Conservation (phyloP, 2,113 vertebrate species). For the Pampusana beccarii region DNA sequence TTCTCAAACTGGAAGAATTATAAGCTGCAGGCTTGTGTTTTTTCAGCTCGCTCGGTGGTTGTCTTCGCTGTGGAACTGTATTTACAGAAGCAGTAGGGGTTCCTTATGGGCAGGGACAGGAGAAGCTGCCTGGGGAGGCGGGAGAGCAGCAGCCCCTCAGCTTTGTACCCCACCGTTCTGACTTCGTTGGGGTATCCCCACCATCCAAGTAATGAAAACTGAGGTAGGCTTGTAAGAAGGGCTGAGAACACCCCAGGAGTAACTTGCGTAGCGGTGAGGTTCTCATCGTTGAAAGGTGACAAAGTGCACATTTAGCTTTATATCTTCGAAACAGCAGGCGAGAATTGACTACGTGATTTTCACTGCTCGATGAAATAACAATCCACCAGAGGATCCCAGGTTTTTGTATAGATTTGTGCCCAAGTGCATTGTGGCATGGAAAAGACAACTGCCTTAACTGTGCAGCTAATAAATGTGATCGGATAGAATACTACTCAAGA, state of each 20-base stretch:
- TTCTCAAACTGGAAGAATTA: background rate
- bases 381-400: background rate
- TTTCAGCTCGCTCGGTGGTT: rapidly evolving
- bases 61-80: background rate
- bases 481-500: background rate
- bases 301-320: background rate
- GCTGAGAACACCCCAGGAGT: background rate
- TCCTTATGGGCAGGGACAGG: background rate
- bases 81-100: background rate
- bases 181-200: background rate
- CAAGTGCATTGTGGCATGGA: background rate
- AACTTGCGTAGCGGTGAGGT: background rate
- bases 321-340: background rate
- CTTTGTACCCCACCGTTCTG: rapidly evolving
- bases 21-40: background rate
- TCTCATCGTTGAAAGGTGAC: background rate
- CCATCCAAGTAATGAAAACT: background rate
- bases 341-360: background rate
- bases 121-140: background rate
- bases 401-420: background rate
- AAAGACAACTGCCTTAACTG: background rate
- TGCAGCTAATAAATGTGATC: background rate
- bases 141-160: background rate
- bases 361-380: background rate
- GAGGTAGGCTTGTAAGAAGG: background rate